Base-by-base conservation (phyloP, 2,113 vertebrate genomes). In the Dromiciops gliroides region DNA sequence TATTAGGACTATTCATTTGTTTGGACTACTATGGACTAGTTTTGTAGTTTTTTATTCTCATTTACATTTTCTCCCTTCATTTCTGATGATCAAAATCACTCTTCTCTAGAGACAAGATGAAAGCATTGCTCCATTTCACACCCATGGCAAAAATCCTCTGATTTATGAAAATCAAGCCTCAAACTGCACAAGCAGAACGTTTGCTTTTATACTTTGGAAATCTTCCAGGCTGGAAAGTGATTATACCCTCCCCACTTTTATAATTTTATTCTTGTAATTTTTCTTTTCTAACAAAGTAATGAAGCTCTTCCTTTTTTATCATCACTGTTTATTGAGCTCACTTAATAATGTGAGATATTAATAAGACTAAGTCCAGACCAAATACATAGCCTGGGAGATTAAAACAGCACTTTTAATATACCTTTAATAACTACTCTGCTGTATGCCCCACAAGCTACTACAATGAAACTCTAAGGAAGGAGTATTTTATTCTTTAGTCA, bases 41-140 rank as follows among this genome's bases (percentile, higher is more conserved):
- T 95, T 53, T 94, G 19, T 12, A 14, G 75, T 95, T 93, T 44
- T 50, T 8, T 0, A 83, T 0, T 83, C 0, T 5, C 0, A 44
- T 67, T 50, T 83, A 25, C 26, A 95, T 92, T 56, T 96, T 26
- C 75, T 0, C n/a, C 23, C 8, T 67, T 51, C 92, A 16, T 96
- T 95, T 91, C 9, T 96, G 91, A 94, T 95, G 16, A 96, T 95
- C 92, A 91, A 95, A 97, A 95, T 95, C 44, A 53, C 2, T 92
- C 93, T 0, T 48, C 47, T 95, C 47, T 91, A 25, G 83, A 91
- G 60, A 91, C 1, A 5, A 95, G 5, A 94, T 26, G 49, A 90
- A 97, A 94, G 8, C 26, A 94, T n/a, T 11, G 28, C 5, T 95
- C 92, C 4, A 60, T 2, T 89, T 92, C 47, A 3, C 23, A 95